Percentiles rank a stretch among this genome's conserved stretches.
phyloP scores from a whole-genome alignment of 2,888 invertebrate genomes.

The Orthonevra nobilis region DNA sequence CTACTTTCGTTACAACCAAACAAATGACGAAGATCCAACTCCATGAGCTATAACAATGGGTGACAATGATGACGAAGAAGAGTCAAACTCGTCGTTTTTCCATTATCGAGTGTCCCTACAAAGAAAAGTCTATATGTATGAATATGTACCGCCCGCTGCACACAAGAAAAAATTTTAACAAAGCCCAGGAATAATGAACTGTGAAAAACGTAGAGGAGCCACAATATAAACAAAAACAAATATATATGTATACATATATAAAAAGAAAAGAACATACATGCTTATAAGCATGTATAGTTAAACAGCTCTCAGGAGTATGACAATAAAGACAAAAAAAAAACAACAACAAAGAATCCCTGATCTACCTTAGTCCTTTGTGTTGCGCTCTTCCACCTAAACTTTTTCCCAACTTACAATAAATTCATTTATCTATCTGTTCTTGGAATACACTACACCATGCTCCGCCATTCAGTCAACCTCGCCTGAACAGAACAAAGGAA shows the following conservation, averaged over 20 bases:
- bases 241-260: too few species aligned
- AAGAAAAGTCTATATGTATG: slow-evolving; percentile 5
- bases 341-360: slow-evolving; percentile 29
- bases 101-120: slow-evolving; percentile 57
- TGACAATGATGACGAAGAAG: slow-evolving; percentile 65
- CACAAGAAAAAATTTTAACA: slow-evolving; percentile 25
- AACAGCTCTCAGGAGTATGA: not conserved
- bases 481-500: slow-evolving; percentile 55
- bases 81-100: slow-evolving; percentile 52
- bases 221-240: slow-evolving; percentile 38
- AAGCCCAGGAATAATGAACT: slow-evolving; percentile 65
- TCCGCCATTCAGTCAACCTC: slow-evolving; percentile 13
- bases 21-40: slow-evolving; percentile 16
- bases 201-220: slow-evolving; percentile 62
- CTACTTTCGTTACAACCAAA: slow-evolving; percentile 3
- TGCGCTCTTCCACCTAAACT: slow-evolving; percentile 55
- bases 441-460: slow-evolving; percentile 31
- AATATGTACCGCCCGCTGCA: slow-evolving; percentile 23
- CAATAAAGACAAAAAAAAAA: too few species aligned
- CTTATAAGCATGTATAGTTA: not conserved
- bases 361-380: slow-evolving; percentile 65
- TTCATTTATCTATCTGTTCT: slow-evolving; percentile 68
- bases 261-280: slow-evolving; percentile 4
- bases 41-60: slow-evolving; percentile 58
- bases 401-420: slow-evolving; percentile 66